These are phyloP conservation scores for Drosophila tsacasi DNA, from an alignment of 1,140 invertebrate genomes.

Conservation along the genomic window DNA sequence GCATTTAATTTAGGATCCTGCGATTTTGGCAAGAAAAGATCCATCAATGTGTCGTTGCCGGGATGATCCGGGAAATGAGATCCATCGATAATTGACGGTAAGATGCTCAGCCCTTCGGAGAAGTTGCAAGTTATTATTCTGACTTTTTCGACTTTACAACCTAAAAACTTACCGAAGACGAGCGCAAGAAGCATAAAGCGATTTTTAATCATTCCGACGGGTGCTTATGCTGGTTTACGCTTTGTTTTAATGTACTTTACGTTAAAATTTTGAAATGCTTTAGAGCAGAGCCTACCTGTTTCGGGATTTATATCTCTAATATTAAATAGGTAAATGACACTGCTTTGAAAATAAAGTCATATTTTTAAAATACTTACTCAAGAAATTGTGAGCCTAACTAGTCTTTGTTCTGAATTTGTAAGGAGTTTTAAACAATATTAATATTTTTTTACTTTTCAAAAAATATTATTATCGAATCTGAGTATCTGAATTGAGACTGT, in stretches of 20 bases:
- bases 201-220: neutral
- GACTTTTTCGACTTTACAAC: neutral
- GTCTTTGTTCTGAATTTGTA: no score
- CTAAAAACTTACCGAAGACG: neutral
- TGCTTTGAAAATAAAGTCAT: neutral
- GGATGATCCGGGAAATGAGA: no score
- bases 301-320: no score
- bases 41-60: no score
- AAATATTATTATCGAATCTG: neutral
- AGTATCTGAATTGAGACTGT: neutral
- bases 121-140: neutral
- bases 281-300: neutral
- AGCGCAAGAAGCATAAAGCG: neutral
- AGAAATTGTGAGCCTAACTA: no score
- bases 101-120: neutral
- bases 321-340: neutral
- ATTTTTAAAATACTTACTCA: no score
- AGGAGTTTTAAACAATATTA: no score
- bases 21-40: rapidly evolving
- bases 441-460: neutral
- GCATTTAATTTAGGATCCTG: neutral
- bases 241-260: neutral
- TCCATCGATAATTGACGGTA: neutral
- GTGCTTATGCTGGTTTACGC: no score
- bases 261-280: neutral